Evolutionary conservation across 2,113 vertebrate species (phyloP).

Genomic region (Calidris pugnax): DNA sequence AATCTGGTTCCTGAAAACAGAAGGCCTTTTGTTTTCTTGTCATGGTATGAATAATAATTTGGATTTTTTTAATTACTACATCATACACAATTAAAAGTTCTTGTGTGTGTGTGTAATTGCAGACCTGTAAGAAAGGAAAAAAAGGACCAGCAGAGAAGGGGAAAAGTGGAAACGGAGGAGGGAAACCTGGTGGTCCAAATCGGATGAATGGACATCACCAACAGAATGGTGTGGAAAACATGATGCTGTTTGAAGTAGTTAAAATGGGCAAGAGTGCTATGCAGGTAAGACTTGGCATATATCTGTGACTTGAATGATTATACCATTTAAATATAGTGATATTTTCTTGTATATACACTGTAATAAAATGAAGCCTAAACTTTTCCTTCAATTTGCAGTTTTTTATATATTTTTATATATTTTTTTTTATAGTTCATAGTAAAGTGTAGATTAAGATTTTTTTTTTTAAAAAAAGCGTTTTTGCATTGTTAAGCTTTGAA

Average conservation of each 20-base stretch:
- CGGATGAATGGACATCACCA: conserved; percentile 99
- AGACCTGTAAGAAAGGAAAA: conserved; percentile 95
- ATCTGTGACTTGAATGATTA: background rate
- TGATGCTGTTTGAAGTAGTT: conserved; percentile 98
- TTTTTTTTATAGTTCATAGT: background rate
- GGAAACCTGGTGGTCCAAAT: conserved; percentile 83
- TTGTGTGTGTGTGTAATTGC: background rate
- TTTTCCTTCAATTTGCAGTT: background rate
- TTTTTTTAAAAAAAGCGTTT: background rate
- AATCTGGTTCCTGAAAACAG: background rate
- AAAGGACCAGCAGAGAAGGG: conserved; percentile 90
- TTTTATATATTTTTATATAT: background rate
- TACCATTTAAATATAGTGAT: background rate
- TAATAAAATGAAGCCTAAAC: background rate
- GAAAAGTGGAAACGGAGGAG: conserved; percentile 84
- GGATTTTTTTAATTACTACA: background rate
- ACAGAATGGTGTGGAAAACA: conserved; percentile 99
- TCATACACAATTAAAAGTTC: background rate
- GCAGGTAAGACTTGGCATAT: conserved; percentile 83
- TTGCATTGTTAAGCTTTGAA: background rate
- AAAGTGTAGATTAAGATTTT: background rate
- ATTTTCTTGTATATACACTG: background rate
- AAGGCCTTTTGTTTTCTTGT: background rate
- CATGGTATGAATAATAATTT: background rate
- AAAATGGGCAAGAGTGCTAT: conserved; percentile 98